A percentile compares a stretch with the other conserved stretches of the same genome.
Conservation (phyloP, 2,113 vertebrate genomes). For the Megalops atlanticus region DNA sequence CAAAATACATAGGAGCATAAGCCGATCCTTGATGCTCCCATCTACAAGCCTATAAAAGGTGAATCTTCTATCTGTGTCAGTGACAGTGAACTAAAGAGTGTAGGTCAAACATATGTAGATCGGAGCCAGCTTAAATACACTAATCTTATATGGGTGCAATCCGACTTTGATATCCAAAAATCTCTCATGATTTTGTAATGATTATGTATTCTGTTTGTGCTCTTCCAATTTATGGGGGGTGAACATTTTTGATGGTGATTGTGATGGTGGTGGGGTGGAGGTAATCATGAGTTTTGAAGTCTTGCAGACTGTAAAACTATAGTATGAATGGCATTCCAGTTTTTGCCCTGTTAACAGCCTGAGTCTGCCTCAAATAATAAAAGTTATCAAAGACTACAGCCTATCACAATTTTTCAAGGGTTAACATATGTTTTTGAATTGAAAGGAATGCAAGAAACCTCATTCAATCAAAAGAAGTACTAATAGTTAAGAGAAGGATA, state of each 20-base stretch:
- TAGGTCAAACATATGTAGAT: conserved; percentile 53
- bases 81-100: conserved; percentile 53
- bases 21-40: conserved; percentile 67
- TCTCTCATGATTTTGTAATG: conserved; percentile 37
- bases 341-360: not conserved
- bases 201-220: not conserved
- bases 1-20: conserved; percentile 64
- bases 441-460: not conserved
- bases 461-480: not conserved
- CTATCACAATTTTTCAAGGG: not conserved
- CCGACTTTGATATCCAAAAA: conserved; percentile 51
- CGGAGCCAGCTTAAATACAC: conserved; percentile 52
- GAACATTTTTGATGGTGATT: not conserved
- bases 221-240: not conserved
- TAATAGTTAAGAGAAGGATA: not conserved
- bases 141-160: conserved; percentile 60
- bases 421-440: not conserved
- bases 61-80: conserved; percentile 54
- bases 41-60: conserved; percentile 64
- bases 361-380: not conserved
- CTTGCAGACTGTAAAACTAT: not conserved
- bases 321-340: too few relatives aligned
- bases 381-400: too few relatives aligned
- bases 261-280: too few relatives aligned
- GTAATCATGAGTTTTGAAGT: not conserved